Conservation (phyloP, 1,140 invertebrate species). For the Linepithema humile region DNA sequence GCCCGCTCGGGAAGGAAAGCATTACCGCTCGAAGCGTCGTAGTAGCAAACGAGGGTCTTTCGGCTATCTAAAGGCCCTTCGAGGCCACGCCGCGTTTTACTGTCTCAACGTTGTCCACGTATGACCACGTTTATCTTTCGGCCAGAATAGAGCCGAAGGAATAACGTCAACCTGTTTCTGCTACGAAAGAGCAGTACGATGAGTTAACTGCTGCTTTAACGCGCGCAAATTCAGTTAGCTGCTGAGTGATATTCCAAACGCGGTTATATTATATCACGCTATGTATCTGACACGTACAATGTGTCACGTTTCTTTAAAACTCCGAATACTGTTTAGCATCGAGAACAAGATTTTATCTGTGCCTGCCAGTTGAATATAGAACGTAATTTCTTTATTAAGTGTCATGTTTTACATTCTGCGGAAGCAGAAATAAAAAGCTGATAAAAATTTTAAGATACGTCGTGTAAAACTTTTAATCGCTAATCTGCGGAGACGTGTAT, state of each 20-base stretch:
- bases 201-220: conserved; percentile 14
- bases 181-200: conserved; percentile 20
- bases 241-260: conserved; percentile 30
- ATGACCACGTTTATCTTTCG: conserved; percentile 49
- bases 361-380: not conserved
- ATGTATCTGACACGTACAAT: conserved; percentile 34
- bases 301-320: conserved; percentile 41
- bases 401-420: not conserved
- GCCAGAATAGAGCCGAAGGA: conserved; percentile 37
- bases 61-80: conserved; percentile 60
- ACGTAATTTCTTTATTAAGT: conserved; percentile 40
- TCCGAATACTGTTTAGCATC: not conserved
- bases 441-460: not conserved
- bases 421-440: not conserved
- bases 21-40: conserved; percentile 70
- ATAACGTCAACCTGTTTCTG: conserved; percentile 22
- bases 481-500: not conserved
- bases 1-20: conserved; percentile 72
- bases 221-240: conserved; percentile 27
- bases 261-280: conserved; percentile 16
- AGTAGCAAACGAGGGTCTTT: conserved; percentile 73
- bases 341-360: not conserved
- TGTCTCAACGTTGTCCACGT: conserved; percentile 41
- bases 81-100: conserved; percentile 49
- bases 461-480: not conserved